phyloP scores from a whole-genome alignment of 2,797 vertebrate species.

The Gorsachius magnificus region DNA sequence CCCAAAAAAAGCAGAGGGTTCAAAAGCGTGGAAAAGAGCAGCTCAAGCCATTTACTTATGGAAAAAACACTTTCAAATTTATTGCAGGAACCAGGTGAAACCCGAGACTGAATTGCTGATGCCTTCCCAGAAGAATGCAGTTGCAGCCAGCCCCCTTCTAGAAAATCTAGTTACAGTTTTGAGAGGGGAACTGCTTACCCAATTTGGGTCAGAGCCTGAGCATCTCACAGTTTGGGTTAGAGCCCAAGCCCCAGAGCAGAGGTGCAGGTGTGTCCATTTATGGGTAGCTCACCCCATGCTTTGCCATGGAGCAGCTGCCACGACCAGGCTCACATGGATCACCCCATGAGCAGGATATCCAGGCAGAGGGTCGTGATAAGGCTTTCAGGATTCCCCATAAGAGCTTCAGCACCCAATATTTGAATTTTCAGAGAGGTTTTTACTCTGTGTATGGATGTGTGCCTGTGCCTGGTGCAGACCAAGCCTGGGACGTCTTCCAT shows the following conservation, averaged over 20 bases:
- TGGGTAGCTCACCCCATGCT: not conserved
- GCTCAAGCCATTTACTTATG: not conserved
- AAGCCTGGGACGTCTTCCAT: not conserved
- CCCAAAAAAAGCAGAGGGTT: not conserved
- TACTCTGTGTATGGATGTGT: not conserved
- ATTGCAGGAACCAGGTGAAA: not conserved
- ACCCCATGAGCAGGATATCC: not conserved
- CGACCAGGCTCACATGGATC: not conserved
- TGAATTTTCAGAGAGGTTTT: not conserved
- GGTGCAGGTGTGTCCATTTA: rapidly evolving
- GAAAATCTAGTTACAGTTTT: not conserved
- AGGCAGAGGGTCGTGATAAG: rapidly evolving
- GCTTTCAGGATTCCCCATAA: not conserved
- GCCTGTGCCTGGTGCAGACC: not conserved
- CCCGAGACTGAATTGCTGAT: not conserved
- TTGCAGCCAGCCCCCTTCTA: not conserved
- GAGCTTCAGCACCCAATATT: not conserved
- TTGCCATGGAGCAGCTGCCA: not conserved
- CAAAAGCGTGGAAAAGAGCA: not conserved
- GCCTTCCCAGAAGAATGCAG: not conserved
- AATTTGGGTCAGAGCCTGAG: not conserved
- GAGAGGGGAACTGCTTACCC: not conserved
- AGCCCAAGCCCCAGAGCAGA: not conserved
- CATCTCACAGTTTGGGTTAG: not conserved
- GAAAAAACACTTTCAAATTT: not conserved